phyloP scores from a whole-genome alignment of 2,113 vertebrate species.

The Ageneiosus marmoratus region DNA sequence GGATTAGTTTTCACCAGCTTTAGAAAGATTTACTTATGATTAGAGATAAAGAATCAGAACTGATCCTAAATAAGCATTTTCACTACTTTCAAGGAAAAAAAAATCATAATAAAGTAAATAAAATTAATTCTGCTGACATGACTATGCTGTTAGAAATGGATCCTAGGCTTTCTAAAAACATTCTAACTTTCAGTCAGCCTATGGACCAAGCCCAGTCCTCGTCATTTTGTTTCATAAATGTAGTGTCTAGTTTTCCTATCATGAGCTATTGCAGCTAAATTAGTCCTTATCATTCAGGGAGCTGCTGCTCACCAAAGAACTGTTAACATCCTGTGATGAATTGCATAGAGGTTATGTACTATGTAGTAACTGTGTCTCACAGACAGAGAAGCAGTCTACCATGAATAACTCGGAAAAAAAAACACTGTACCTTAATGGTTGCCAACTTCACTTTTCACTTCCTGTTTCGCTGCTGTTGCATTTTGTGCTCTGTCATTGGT shows the following conservation, averaged over 20 bases:
- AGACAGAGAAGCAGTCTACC: neutral
- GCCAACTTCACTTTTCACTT: conserved; percentile 63
- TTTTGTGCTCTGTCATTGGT: conserved; percentile 62
- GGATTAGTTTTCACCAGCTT: conserved; percentile 33
- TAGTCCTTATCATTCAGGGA: neutral
- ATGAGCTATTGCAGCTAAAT: neutral
- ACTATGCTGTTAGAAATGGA: neutral
- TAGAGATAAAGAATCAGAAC: neutral
- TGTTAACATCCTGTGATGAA: neutral
- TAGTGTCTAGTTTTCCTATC: neutral
- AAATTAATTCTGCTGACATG: neutral
- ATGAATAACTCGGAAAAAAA: conserved; percentile 33
- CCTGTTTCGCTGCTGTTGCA: conserved; percentile 61
- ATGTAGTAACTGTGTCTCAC: neutral
- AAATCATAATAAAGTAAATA: neutral
- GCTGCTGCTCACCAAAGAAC: neutral
- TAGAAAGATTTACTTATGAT: neutral
- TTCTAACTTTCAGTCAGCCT: neutral
- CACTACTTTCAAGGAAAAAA: neutral
- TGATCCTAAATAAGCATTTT: neutral
- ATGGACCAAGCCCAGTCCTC: neutral
- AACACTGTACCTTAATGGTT: conserved; percentile 39
- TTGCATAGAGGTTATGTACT: neutral
- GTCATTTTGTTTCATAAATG: neutral
- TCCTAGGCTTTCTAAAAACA: neutral